These are phyloP conservation scores for Rhegmatorhina hoffmannsi DNA, from an alignment of 2,113 vertebrate genomes.

Conservation along the genomic window DNA sequence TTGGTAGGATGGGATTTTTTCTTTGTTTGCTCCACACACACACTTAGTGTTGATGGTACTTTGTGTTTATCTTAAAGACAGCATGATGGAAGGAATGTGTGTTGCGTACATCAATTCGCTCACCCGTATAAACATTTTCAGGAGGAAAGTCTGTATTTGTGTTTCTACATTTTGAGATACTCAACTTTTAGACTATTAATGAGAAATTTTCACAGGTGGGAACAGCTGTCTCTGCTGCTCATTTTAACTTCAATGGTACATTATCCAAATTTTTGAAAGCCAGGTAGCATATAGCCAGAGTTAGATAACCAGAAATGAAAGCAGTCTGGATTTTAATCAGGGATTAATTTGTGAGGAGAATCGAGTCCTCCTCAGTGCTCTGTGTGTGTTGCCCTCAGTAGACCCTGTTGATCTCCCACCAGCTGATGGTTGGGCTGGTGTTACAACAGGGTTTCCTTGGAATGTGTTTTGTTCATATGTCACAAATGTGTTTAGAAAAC, in stretches of 20 bases:
- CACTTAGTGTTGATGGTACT: conserved; percentile 62
- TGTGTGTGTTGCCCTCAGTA: rapidly evolving
- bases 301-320: not conserved
- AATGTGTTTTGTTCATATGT: not conserved
- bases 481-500: not conserved
- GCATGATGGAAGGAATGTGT: conserved; percentile 66
- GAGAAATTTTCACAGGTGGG: conserved; percentile 59
- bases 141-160: conserved; percentile 59
- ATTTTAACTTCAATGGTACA: conserved; percentile 9
- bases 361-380: not conserved
- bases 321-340: not conserved
- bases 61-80: conserved; percentile 65
- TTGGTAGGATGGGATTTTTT: conserved; percentile 52
- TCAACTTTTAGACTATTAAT: conserved; percentile 49
- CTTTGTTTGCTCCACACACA: conserved; percentile 48
- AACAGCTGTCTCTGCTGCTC: conserved; percentile 60
- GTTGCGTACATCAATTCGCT: conserved; percentile 43
- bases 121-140: conserved; percentile 61
- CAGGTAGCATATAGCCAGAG: not conserved
- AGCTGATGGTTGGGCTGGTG: not conserved
- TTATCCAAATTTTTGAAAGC: conserved; percentile 25
- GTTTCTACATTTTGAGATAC: not conserved
- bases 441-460: not conserved
- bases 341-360: not conserved
- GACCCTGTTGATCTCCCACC: not conserved